Evolutionary conservation across 1,140 invertebrate species (phyloP), one percentile per base, ranked within the genome.

Genomic region (Drosophila navojoa): DNA sequence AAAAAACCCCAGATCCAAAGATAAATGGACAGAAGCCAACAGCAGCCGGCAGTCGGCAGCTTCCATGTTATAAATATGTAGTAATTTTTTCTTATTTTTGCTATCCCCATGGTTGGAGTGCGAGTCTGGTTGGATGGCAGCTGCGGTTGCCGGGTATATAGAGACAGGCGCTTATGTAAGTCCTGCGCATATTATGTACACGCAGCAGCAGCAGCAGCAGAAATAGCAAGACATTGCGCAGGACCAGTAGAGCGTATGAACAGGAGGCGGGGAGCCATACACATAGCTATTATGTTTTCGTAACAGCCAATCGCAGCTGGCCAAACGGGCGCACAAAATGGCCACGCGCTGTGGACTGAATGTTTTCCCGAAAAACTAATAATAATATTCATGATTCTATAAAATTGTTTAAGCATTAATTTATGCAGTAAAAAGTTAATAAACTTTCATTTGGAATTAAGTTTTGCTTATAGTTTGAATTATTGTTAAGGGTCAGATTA

Each of bases 21-120:
- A 89, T 89, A 89, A 89, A 89, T 89, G 84, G 84, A 87, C 84
- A 87, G 79, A 89, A 89, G 84, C 84, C 84, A 89, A 89, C 84
- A 38, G 84, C 19, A 22, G 19, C 19, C 19, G 27, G 4, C 80
- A 84, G 84, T 77, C 67, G 60, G 85, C 74, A 61, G 55, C 25
- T 55, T 45, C 55, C 66, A 61, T 52, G 74, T 64, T 75, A 90
- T 89, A 89, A 89, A 89, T 86, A 25, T 29, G 7, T 81, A 22
- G 63, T 44, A 27, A 44, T 9, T 32, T 32, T 32, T 7, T 32
- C 9, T 6, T 32, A 35, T 62, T 54, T 44, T 40, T 10, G 47
- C 50, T 15, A 1, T 25, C 15, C 19, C 45, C 10, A 13, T 19
- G 59, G 10, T 61, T 53, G 35, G 66, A 71, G 77, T 49, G 29